phyloP scores from a whole-genome alignment of 1,140 invertebrate species.

The Dreissena polymorpha region DNA sequence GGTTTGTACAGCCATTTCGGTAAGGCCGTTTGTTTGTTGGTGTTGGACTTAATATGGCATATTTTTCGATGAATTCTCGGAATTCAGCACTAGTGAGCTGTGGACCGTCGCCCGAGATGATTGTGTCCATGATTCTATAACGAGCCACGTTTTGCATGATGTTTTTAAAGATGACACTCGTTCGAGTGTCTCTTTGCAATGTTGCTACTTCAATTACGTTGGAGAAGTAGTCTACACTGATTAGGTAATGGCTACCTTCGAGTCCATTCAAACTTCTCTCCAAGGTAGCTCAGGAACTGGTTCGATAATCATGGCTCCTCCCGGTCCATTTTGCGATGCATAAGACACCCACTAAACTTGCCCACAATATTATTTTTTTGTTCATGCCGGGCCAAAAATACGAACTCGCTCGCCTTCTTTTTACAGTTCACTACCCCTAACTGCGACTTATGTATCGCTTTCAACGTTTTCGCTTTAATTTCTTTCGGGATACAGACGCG shows the following conservation, averaged over 20 bases:
- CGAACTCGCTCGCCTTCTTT: constrained; percentile 75
- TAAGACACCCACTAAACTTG: constrained; percentile 76
- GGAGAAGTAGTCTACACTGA: constrained; percentile 53
- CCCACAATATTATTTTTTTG: constrained; percentile 75
- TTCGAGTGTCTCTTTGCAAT: constrained; percentile 18
- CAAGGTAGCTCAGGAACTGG: constrained; percentile 43
- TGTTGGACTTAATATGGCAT: constrained; percentile 5
- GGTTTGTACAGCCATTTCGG: constrained; percentile 51
- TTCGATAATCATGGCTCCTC: constrained; percentile 50
- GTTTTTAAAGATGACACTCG: constrained; percentile 23
- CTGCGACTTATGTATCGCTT: constrained; percentile 66
- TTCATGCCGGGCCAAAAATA: constrained; percentile 80
- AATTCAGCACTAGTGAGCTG: too few species aligned
- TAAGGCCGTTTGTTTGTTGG: constrained; percentile 54
- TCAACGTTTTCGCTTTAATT: constrained; percentile 10
- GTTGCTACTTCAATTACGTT: constrained; percentile 54
- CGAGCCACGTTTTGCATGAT: constrained; percentile 33
- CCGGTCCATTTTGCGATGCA: constrained; percentile 62
- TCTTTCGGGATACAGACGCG: constrained; percentile 19
- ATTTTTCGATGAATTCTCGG: too few species aligned
- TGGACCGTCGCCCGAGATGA: too few species aligned
- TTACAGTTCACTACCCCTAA: constrained; percentile 72
- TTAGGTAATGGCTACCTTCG: constrained; percentile 50
- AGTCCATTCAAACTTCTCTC: constrained; percentile 51
- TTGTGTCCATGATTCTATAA: too few species aligned